Conservation (phyloP, 2,888 invertebrate genomes). For the Pristionchus fissidentatus region DNA sequence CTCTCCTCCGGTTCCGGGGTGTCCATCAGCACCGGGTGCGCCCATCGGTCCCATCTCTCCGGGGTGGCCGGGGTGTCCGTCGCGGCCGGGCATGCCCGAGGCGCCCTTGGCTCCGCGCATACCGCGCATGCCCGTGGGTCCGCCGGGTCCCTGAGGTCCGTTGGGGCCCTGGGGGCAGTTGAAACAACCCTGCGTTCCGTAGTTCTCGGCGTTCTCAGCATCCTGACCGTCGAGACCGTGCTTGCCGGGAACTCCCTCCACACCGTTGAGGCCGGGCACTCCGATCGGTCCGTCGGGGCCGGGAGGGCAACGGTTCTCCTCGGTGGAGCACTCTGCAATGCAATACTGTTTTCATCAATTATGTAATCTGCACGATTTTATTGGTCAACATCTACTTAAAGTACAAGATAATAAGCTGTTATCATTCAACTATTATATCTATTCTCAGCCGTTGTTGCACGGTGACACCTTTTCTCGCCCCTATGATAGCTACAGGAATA, state of each 20-base stretch:
- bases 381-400: too few species aligned
- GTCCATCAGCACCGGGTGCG: slow-evolving; percentile 52
- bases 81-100: slow-evolving; percentile 66
- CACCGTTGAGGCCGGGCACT: slow-evolving; percentile 65
- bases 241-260: slow-evolving; percentile 56
- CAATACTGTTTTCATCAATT: not conserved
- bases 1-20: slow-evolving; percentile 67
- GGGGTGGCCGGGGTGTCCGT: slow-evolving; percentile 63
- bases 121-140: slow-evolving; percentile 68
- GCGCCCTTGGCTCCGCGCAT: slow-evolving; percentile 69
- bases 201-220: slow-evolving; percentile 68
- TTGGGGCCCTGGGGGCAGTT: slow-evolving; percentile 67
- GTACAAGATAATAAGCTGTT: not conserved
- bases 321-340: slow-evolving; percentile 55
- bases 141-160: slow-evolving; percentile 65
- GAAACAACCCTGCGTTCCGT: slow-evolving; percentile 69
- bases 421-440: not conserved
- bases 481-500: not conserved
- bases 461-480: not conserved
- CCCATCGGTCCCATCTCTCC: slow-evolving; percentile 58
- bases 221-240: slow-evolving; percentile 65
- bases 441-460: not conserved
- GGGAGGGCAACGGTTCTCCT: slow-evolving; percentile 68
- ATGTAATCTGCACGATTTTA: too few species aligned
- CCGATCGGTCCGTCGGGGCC: slow-evolving; percentile 65